Base-by-base conservation (phyloP, 2,797 vertebrate species). In the Kryptolebias ocellatus region DNA sequence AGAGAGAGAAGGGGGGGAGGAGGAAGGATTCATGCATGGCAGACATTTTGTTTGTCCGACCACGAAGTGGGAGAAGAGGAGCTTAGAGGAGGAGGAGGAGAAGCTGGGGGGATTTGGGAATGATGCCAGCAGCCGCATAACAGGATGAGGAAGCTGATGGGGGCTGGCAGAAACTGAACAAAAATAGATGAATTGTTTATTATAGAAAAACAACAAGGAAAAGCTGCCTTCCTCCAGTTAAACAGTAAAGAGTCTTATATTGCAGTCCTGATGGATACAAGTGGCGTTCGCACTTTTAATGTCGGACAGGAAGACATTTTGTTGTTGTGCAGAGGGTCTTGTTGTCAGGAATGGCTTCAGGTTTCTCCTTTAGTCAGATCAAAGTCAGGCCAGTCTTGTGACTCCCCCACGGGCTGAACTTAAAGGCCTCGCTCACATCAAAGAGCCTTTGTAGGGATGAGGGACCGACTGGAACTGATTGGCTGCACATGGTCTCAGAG, bases 401-500 rank as follows among this genome's bases (percentile, higher is more conserved):
- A 91, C 84, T 90, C 82, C 80, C 20, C 72, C 57, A 57, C 24
- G 76, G 76, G 79, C 78, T 81, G 76, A 83, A 84, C 88, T 85
- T 85, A 88, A 88, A 85, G 87, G 80, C 83, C 80, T 85, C 53
- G 47, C 81, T 90, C 83, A 89, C 88, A 90, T 92, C 88, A 92
- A 92, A 92, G 89, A 65, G 59, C 74, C 87, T 91, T 90, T 92
- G 87, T 89, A 62, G 75, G 59, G 83, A 91, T 81, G 84, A 84
- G 73, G 82, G 76, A 84, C 73, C 64, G 49, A 90, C 87, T 92
- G 83, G 85, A 92, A 91, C 90, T 87, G 87, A 92, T 92, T 90
- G 88, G 80, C 86, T 85, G 83, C 91, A 92, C 89, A 89, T 92
- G 91, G 76, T 88, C 83, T 65, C 67, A 72, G 47, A 70, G 66